Conservation (phyloP, 2,113 vertebrate genomes). For the Dipodomys stephensi region DNA sequence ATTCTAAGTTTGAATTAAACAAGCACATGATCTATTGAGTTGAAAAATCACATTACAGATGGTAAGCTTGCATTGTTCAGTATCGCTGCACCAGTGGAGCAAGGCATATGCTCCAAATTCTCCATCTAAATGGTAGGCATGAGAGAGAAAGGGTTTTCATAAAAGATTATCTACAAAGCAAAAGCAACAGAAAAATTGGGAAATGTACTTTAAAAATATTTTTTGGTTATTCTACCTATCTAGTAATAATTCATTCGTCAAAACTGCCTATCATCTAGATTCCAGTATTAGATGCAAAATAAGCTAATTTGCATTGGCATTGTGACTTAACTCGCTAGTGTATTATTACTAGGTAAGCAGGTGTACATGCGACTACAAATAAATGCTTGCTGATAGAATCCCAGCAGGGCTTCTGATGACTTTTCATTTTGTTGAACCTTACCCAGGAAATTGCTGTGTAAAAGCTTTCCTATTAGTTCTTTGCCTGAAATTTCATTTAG, state of each 20-base stretch:
- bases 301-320: slow-evolving; percentile 88
- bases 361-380: slow-evolving; percentile 88
- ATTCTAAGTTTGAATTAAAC: slow-evolving; percentile 57
- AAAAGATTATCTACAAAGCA: slow-evolving; percentile 71
- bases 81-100: slow-evolving; percentile 71
- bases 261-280: slow-evolving; percentile 74
- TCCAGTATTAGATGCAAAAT: slow-evolving; percentile 83
- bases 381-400: slow-evolving; percentile 90
- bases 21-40: slow-evolving; percentile 26
- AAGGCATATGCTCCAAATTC: slow-evolving; percentile 82
- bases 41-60: slow-evolving; percentile 69
- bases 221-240: slow-evolving; percentile 46
- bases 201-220: background rate
- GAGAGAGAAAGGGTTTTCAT: slow-evolving; percentile 53
- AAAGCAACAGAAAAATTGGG: slow-evolving; percentile 65
- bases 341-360: slow-evolving; percentile 89
- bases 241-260: slow-evolving; percentile 63
- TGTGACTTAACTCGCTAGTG: slow-evolving; percentile 86
- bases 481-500: slow-evolving; percentile 84
- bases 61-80: slow-evolving; percentile 34
- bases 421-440: slow-evolving; percentile 89
- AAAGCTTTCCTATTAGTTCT: slow-evolving; percentile 85
- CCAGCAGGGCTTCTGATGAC: slow-evolving; percentile 89
- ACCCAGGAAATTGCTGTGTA: slow-evolving; percentile 87
- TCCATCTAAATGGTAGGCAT: slow-evolving; percentile 77